Evolutionary conservation across 2,113 vertebrate species (phyloP).

Genomic region (Myxocyprinus asiaticus): DNA sequence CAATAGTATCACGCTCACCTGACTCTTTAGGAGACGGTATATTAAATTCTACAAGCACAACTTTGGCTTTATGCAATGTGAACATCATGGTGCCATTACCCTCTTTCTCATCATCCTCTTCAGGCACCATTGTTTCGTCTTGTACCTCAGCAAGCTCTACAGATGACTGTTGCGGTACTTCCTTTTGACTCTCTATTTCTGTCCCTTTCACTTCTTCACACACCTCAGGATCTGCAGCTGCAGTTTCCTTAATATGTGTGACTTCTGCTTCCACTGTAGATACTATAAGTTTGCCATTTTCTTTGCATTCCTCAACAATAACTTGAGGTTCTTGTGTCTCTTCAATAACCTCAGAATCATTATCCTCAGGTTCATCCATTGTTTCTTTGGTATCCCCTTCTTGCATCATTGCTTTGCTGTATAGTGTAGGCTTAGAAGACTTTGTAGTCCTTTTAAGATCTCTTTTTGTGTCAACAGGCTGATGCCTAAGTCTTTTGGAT

Average conservation of each 20-base stretch:
- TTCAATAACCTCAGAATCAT: not conserved
- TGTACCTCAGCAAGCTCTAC: not conserved
- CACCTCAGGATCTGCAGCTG: not conserved
- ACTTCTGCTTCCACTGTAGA: not conserved
- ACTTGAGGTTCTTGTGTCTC: not conserved
- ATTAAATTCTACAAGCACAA: conserved; percentile 7
- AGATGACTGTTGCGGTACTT: not conserved
- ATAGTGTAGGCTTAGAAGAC: conserved; percentile 16
- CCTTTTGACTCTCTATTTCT: not conserved
- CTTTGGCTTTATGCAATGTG: conserved; percentile 7
- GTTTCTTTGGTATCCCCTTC: not conserved
- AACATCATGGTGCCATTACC: not conserved
- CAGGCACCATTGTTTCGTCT: conserved; percentile 6
- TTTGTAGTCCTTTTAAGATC: not conserved
- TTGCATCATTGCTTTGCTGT: conserved; percentile 1
- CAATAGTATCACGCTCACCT: not conserved
- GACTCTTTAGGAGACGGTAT: not conserved
- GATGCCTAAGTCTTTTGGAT: not conserved
- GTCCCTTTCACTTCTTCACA: not conserved
- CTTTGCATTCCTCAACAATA: conserved; percentile 2
- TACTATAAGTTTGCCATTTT: not conserved
- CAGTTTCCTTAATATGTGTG: not conserved
- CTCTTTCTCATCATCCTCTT: not conserved
- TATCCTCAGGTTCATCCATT: conserved; percentile 12
- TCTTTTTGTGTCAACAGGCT: not conserved